Conservation (phyloP, 2,113 vertebrate species). For the Aegithalos caudatus region DNA sequence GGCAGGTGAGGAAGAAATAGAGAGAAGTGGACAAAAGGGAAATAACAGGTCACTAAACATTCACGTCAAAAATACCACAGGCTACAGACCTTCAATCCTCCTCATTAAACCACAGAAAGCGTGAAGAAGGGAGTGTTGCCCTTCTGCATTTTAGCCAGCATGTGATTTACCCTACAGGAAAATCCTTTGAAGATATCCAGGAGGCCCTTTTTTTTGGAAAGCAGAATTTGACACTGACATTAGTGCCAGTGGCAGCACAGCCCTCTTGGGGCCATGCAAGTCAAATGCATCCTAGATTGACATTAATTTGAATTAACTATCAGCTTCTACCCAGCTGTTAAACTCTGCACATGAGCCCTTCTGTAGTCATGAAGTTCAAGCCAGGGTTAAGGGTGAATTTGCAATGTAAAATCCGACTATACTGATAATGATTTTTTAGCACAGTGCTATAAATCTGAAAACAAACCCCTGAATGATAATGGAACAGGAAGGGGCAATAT, state of each 20-base stretch:
- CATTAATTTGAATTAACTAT: not conserved
- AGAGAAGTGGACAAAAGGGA: not conserved
- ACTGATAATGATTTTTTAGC: not conserved
- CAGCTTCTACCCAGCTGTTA: not conserved
- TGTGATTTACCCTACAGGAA: not conserved
- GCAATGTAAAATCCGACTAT: not conserved
- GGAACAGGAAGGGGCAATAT: not conserved
- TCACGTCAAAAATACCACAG: not conserved
- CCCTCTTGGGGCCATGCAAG: not conserved
- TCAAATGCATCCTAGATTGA: not conserved
- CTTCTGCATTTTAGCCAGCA: not conserved
- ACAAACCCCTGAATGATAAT: not conserved
- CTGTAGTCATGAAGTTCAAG: not conserved
- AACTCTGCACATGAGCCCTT: not conserved
- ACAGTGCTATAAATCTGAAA: not conserved
- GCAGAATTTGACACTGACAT: not conserved
- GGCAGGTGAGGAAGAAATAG: not conserved
- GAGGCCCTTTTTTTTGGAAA: not conserved
- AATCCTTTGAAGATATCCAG: not conserved
- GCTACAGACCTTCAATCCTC: not conserved
- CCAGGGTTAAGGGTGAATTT: not conserved
- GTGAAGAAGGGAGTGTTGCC: not conserved
- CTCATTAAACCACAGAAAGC: not conserved
- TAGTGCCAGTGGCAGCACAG: not conserved
- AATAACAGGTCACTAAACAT: not conserved